These are phyloP conservation scores for Chanos chanos DNA, from an alignment of 2,797 vertebrate genomes.

Conservation along the genomic window DNA sequence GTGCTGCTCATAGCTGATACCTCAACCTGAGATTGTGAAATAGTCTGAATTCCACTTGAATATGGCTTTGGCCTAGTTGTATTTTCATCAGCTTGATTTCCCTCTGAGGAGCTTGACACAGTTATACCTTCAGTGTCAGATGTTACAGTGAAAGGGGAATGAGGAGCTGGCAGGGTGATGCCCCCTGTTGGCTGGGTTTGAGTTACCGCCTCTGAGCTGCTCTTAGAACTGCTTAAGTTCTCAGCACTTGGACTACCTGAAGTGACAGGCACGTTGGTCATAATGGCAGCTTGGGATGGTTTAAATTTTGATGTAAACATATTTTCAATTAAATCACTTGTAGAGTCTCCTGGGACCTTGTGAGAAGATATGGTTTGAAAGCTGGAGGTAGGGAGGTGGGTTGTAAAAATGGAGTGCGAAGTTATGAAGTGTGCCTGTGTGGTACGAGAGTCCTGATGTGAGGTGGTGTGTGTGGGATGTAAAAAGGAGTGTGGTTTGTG, in stretches of 20 bases:
- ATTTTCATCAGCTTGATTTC: no score
- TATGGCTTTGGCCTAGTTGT: no score
- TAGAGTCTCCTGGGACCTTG: no score
- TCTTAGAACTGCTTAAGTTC: constrained; percentile 27
- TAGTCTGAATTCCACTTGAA: no score
- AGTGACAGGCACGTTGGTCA: constrained; percentile 17
- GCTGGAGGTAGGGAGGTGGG: constrained; percentile 10
- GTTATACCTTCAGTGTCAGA: constrained; percentile 17
- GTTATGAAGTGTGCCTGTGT: constrained; percentile 15
- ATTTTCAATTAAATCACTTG: no score
- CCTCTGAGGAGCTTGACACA: no score
- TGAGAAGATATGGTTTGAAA: no score
- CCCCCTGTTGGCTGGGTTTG: constrained; percentile 26
- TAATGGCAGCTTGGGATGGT: neutral
- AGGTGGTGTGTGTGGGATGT: constrained; percentile 4
- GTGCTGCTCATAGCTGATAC: no score
- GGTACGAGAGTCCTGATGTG: constrained; percentile 1
- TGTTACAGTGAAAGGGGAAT: constrained; percentile 42
- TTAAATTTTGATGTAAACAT: no score
- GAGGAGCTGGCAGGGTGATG: constrained; percentile 57
- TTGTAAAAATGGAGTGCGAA: constrained; percentile 8
- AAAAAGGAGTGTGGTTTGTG: neutral
- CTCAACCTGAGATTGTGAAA: no score
- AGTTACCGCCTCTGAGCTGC: constrained; percentile 19
- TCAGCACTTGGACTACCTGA: no score